phyloP scores from a whole-genome alignment of 2,888 invertebrate genomes.

The Opisthograptis luteolata region DNA sequence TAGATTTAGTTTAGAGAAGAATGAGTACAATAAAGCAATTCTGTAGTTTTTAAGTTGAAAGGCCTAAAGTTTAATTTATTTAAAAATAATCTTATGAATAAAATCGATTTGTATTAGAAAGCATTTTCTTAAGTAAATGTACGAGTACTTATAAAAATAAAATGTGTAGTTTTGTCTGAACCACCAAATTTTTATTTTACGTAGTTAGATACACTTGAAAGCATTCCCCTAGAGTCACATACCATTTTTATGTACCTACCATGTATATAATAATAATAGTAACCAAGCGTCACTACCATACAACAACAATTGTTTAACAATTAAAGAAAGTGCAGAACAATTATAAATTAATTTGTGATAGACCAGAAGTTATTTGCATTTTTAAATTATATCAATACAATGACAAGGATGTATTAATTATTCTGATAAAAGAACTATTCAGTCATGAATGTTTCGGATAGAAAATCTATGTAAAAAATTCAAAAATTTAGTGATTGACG shows the following conservation, averaged over 20 bases:
- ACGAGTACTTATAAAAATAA: not conserved
- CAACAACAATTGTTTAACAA: no score
- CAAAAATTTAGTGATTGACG: conserved; percentile 43
- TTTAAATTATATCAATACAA: not conserved
- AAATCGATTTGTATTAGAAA: conserved; percentile 37
- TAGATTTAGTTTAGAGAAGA: conserved; percentile 51
- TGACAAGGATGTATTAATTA: not conserved
- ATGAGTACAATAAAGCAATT: conserved; percentile 76
- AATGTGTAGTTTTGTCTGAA: not conserved
- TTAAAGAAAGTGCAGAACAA: no score
- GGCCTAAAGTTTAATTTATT: conserved; percentile 62
- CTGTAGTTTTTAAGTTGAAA: conserved; percentile 52
- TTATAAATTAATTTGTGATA: no score
- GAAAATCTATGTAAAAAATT: conserved; percentile 17
- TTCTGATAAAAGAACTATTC: not conserved
- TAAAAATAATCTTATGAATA: conserved; percentile 32
- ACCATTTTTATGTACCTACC: no score
- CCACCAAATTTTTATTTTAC: not conserved
- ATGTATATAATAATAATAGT: no score
- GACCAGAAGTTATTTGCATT: not conserved
- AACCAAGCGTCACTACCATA: no score
- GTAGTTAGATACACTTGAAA: no score
- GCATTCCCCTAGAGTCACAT: no score
- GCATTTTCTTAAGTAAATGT: conserved; percentile 34
- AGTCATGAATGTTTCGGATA: no score